A percentile compares a stretch with the other conserved stretches of the same genome.
phyloP scores from a whole-genome alignment of 2,888 invertebrate species.

The Epiperipatus broadwayi region DNA sequence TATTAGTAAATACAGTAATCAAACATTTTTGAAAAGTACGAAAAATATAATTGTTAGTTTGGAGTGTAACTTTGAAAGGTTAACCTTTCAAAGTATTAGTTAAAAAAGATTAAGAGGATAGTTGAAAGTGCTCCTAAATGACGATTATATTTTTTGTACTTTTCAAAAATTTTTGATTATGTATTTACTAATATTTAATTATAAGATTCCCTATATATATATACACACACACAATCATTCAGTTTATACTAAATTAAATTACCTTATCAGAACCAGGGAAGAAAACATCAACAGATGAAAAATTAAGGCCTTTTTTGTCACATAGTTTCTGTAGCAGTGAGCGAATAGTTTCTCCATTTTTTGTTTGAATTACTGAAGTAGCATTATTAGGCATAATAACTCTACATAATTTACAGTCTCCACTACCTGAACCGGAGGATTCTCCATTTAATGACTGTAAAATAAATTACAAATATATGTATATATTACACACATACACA shows the following conservation, averaged over 20 bases:
- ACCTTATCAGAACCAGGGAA: conserved; percentile 31
- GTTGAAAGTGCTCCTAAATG: no score
- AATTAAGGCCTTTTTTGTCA: conserved; percentile 58
- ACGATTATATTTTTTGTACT: no score
- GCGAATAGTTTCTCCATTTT: conserved; percentile 50
- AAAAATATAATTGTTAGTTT: no score
- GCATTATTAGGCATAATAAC: conserved; percentile 76
- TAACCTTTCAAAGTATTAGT: no score
- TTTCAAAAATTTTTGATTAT: no score
- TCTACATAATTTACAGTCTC: conserved; percentile 42
- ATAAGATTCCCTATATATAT: no score
- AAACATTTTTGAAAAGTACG: no score
- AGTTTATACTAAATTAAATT: conserved; percentile 12
- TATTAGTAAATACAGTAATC: no score
- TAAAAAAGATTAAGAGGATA: no score
- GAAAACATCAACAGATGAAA: conserved; percentile 62
- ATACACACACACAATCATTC: not conserved
- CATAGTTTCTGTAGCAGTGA: conserved; percentile 58
- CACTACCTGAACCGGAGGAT: conserved; percentile 14
- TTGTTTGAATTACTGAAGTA: conserved; percentile 72
- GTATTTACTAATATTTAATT: no score
- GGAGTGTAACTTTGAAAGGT: no score
- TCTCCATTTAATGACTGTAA: conserved; percentile 16
- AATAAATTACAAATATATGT: not conserved
- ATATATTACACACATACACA: not conserved